Conservation (phyloP, 1,140 invertebrate genomes). For the Drosophila navojoa region DNA sequence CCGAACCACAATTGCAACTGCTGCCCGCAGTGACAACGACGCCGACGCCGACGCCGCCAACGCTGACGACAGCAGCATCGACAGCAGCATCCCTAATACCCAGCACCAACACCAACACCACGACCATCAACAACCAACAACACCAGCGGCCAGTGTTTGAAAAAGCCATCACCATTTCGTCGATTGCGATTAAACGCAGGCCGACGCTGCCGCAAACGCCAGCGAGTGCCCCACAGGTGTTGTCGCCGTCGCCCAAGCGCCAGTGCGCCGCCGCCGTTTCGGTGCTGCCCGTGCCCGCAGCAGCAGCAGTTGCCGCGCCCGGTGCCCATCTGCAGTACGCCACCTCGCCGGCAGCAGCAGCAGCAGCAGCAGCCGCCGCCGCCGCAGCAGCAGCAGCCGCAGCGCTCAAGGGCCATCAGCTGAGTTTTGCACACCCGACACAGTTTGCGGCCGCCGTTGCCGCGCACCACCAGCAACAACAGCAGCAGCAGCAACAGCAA, state of each 20-base stretch:
- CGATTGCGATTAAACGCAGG: conserved; percentile 84
- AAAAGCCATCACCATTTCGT: conserved; percentile 85
- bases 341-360: conserved; percentile 39
- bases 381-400: conserved; percentile 55
- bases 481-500: conserved; percentile 45
- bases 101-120: conserved; percentile 22
- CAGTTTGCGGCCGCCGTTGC: conserved; percentile 80
- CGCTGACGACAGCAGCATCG: conserved; percentile 24
- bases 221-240: conserved; percentile 84
- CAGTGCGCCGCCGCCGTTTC: conserved; percentile 83
- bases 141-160: conserved; percentile 78
- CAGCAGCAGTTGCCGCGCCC: conserved; percentile 52
- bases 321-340: conserved; percentile 53
- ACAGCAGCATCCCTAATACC: conserved; percentile 24
- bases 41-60: conserved; percentile 38
- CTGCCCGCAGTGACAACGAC: conserved; percentile 68
- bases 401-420: conserved; percentile 63
- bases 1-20: conserved; percentile 70
- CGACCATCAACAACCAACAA: conserved; percentile 45
- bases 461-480: conserved; percentile 69
- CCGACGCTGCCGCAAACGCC: conserved; percentile 84
- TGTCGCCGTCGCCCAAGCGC: conserved; percentile 84
- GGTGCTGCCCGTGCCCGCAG: conserved; percentile 71
- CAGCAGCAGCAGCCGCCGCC: conserved; percentile 65
- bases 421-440: conserved; percentile 77